A percentile compares a stretch with the other conserved stretches of the same genome.
These are phyloP conservation scores for Tetragonula clypearis DNA, from an alignment of 1,140 invertebrate species.

Conservation along the genomic window DNA sequence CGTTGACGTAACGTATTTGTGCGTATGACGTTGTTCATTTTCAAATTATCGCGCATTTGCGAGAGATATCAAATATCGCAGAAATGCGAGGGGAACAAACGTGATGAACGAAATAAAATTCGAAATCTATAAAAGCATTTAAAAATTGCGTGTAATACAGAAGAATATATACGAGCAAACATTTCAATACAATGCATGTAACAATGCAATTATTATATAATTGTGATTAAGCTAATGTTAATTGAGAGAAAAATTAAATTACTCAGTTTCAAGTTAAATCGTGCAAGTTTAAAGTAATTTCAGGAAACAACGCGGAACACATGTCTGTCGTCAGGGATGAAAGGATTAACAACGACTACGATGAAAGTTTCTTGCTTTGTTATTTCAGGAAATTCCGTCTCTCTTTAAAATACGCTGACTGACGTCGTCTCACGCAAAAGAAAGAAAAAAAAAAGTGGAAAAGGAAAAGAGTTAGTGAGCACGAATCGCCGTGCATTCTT, in stretches of 20 bases:
- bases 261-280: not conserved
- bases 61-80: too few species aligned
- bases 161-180: too few species aligned
- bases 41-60: too few species aligned
- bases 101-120: too few species aligned
- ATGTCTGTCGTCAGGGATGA: not conserved
- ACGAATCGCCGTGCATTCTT: not conserved
- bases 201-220: too few species aligned
- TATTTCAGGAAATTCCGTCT: not conserved
- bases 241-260: not conserved
- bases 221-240: not conserved
- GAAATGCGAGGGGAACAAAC: too few species aligned
- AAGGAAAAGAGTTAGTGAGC: too few species aligned
- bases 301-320: not conserved
- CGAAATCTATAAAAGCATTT: too few species aligned
- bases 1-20: too few species aligned
- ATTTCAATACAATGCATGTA: too few species aligned
- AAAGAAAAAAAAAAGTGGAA: not conserved
- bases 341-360: not conserved
- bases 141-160: too few species aligned
- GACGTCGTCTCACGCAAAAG: not conserved
- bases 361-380: not conserved
- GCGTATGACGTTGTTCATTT: too few species aligned
- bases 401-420: not conserved
- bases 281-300: not conserved